Evolutionary conservation across 2,113 vertebrate genomes (phyloP).

Genomic region (crab-eating macaque (Macaca fascicularis)): T2T-MFA8v1.1 NC_088380.1:59748501-59749000

Average conservation of each 20-base stretch:
- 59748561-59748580: neutral
- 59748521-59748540: neutral
- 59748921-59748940: neutral
- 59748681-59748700: neutral
- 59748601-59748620: neutral
- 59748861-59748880: neutral
- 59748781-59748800: neutral
- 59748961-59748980: neutral
- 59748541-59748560: neutral
- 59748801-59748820: neutral
- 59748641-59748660: neutral
- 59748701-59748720: neutral
- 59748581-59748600: neutral
- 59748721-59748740: neutral
- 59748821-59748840: neutral
- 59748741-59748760: neutral
- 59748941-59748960: neutral
- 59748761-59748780: neutral
- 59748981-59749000: neutral
- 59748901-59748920: neutral
- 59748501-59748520: neutral
- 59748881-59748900: neutral
- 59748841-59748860: neutral
- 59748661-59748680: neutral
- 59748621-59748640: too few species aligned